Base-by-base conservation (phyloP, 1,140 invertebrate genomes). In the Holotrichia oblita region DNA sequence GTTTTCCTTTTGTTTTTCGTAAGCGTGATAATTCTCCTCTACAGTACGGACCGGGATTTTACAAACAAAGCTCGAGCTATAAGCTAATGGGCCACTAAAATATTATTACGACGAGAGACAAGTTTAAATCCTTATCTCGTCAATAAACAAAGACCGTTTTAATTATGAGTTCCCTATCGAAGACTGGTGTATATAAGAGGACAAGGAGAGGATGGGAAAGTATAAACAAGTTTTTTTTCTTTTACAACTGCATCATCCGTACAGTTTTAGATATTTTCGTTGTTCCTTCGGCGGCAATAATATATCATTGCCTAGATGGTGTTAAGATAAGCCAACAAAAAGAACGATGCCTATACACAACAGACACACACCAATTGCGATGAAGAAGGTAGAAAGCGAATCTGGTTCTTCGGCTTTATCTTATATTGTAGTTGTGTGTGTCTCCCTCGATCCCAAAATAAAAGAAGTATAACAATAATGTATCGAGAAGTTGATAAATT, bases 111-210 rank as follows among this genome's bases (percentile, higher is more conserved):
- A 14, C 73, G 14, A 44, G 40, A 44, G 34, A 12, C 34, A 14
- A 44, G 34, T 74, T 27, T 40, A 74, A 74, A 74, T 69, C 79
- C 81, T 83, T 81, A 83, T 83, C 81, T 80, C 79, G 80, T 80
- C 81, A 81, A 81, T 83, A 83, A 83, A 83, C 72, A 79, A 74
- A 41, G 73, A 44, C 73, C 77, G 80, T 83, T 83, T 83, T 83
- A 81, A 83, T 83, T 81, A 81, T 81, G 79, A 76, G 73, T 74
- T 20, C 64, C 34, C 79, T 79, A 80, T 82, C 79, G 48, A 55
- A n/a, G 27, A 34, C 27, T 34, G 27, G 27, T 34, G 27, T 78
- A 20, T 20, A 75, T 17, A 14, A 34, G 61, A 9, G 22, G 12
- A 24, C 22, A 27, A 8, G 61, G 61, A 69, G 8, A 10, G 22